Evolutionary conservation across 2,888 invertebrate species (phyloP).

Genomic region (Smittia sp.): DNA sequence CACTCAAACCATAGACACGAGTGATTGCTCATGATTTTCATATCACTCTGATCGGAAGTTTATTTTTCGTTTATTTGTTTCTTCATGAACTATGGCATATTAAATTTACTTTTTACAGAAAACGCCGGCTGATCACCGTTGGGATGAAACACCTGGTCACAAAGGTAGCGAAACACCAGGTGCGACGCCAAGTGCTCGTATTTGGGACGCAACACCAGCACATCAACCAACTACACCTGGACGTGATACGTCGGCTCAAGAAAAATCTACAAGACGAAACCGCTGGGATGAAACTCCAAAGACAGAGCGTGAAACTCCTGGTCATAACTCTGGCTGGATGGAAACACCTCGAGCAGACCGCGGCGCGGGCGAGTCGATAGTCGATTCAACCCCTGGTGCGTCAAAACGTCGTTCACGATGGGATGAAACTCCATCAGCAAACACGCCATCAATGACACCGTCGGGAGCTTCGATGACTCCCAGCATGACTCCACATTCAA

Average conservation of each 20-base stretch:
- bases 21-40: background rate
- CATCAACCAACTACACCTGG: slow-evolving; percentile 87
- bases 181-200: slow-evolving; percentile 88
- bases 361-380: slow-evolving; percentile 65
- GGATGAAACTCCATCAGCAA: slow-evolving; percentile 91
- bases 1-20: slow-evolving; percentile 12
- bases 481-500: slow-evolving; percentile 68
- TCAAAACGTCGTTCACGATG: slow-evolving; percentile 95
- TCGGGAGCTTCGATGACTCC: slow-evolving; percentile 62
- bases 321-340: slow-evolving; percentile 96
- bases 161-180: slow-evolving; percentile 85
- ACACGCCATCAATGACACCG: slow-evolving; percentile 71
- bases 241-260: slow-evolving; percentile 76
- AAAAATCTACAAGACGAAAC: slow-evolving; percentile 80
- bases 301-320: slow-evolving; percentile 95
- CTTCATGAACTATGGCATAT: slow-evolving; percentile 24
- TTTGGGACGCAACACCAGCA: slow-evolving; percentile 97
- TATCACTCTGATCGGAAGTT: background rate
- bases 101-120: slow-evolving; percentile 54
- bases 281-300: slow-evolving; percentile 99
- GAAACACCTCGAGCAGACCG: slow-evolving; percentile 97
- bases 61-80: slow-evolving; percentile 17
- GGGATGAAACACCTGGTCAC: slow-evolving; percentile 95
- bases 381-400: slow-evolving; percentile 89
- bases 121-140: slow-evolving; percentile 75